Evolutionary conservation across 2,888 invertebrate species (phyloP), one percentile per base, ranked within the genome.

Genomic region (Notodonta ziczac): DNA sequence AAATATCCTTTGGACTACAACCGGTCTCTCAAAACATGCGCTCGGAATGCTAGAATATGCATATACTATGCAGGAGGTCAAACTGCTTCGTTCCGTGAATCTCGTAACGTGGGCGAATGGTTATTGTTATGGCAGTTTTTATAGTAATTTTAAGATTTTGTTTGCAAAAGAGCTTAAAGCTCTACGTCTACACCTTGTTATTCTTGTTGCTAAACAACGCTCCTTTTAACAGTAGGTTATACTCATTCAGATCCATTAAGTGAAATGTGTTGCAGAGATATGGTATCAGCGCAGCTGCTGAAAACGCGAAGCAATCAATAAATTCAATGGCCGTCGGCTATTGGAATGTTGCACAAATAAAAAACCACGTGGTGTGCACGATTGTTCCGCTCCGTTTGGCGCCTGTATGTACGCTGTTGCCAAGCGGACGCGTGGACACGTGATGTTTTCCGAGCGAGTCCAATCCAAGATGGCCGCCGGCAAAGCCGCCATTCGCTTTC

Each of bases 381-480:
- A 86, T 88, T 86, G 91, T 91, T 91, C 85, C 88, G 88, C 87
- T 88, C 89, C 88, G 90, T 87, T 91, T 90, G 85, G 78, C 86
- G 83, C 80, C 81, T 81, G 83, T 83, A 82, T 81, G 83, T 83
- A 82, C 83, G 86, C 82, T 87, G 92, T 93, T 92, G 87, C 91
- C 87, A 87, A 74, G 91, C 92, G 93, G 91, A 91, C 90, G 87
- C 85, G 78, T 78, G 81, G 85, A 86, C 90, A 88, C 87, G 90
- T 89, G 89, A 91, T 87, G 86, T 87, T 88, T 88, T 88, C 83
- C 83, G 88, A 89, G 84, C 86, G 76, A 85, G 82, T 84, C 83
- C 78, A 81, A 81, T 84, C 80, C 90, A 93, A 92, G 85, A 93
- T 93, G 93, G 93, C 92, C 82, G 91, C 85, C 85, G 74, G 74